These are phyloP conservation scores for Xyliphius kryptos DNA, from an alignment of 2,113 vertebrate genomes.

Conservation along the genomic window DNA sequence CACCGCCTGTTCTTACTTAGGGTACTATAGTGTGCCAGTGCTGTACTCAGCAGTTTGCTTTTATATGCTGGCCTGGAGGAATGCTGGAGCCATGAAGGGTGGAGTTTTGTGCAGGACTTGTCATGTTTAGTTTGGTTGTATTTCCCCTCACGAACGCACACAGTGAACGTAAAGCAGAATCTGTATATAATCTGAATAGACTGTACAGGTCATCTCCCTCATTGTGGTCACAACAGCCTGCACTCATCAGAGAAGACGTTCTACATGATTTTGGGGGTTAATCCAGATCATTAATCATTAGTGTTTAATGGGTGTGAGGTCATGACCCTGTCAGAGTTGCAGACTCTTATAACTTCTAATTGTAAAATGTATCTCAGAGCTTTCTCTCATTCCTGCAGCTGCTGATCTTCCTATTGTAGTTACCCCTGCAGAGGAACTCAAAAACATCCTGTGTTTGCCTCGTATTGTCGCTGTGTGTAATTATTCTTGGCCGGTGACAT, in stretches of 20 bases:
- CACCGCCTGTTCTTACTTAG: constrained; percentile 16
- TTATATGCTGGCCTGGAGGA: constrained; percentile 5
- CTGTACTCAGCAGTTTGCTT: constrained; percentile 32
- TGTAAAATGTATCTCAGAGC: no score
- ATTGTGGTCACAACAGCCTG: no score
- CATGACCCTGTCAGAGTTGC: no score
- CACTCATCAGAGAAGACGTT: no score
- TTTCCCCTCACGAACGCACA: no score
- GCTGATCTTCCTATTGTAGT: neutral
- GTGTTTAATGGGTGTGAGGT: no score
- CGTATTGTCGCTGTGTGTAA: neutral
- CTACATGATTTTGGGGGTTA: no score
- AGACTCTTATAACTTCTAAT: no score
- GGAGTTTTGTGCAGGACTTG: neutral
- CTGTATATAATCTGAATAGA: no score
- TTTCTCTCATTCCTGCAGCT: neutral
- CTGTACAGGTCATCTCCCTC: no score
- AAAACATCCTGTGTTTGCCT: neutral
- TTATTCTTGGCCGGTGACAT: constrained; percentile 15
- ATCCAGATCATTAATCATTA: no score
- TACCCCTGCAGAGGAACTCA: neutral
- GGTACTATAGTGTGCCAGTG: constrained; percentile 5
- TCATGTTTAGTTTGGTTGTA: neutral
- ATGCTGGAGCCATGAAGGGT: neutral
- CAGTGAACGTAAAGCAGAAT: no score